Percentiles rank a stretch among this genome's conserved stretches.
phyloP scores from a whole-genome alignment of 1,140 invertebrate genomes.

The roundworm (Caenorhabditis elegans) region WBcel235 BX284602.5:7404001-7404500 shows the following conservation, averaged over 20 bases:
- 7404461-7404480: slow-evolving; percentile 4
- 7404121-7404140: background rate
- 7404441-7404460: background rate
- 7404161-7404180: slow-evolving; percentile 17
- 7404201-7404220: slow-evolving; percentile 26
- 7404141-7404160: slow-evolving; percentile 31
- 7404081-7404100: slow-evolving; percentile 12
- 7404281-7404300: slow-evolving; percentile 13
- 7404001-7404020: too few species aligned
- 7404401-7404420: background rate
- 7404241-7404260: slow-evolving; percentile 26
- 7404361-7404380: background rate
- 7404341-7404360: background rate
- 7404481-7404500: too few species aligned
- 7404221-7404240: slow-evolving; percentile 30
- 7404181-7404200: background rate
- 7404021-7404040: too few species aligned
- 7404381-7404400: background rate
- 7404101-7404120: slow-evolving; percentile 8
- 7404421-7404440: background rate
- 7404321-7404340: background rate
- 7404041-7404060: too few species aligned
- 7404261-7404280: slow-evolving; percentile 9
- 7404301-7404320: background rate
- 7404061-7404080: too few species aligned